These are phyloP conservation scores for Echeneis naucrates DNA, from an alignment of 2,797 vertebrate genomes.

Conservation along the genomic window DNA sequence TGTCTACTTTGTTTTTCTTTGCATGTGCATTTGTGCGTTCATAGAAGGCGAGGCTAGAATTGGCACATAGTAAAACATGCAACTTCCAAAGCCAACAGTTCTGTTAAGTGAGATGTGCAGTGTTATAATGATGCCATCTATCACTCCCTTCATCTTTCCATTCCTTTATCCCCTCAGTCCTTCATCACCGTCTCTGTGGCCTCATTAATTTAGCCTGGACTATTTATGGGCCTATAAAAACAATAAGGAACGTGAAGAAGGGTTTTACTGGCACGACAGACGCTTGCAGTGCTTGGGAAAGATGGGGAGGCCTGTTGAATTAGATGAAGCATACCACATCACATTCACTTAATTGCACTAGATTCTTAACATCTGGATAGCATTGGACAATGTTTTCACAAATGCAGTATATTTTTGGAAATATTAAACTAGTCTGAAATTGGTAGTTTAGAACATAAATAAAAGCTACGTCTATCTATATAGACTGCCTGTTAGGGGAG, in stretches of 20 bases:
- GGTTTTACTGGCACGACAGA: slow-evolving; percentile 67
- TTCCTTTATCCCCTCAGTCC: slow-evolving; percentile 74
- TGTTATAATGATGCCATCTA: slow-evolving; percentile 83
- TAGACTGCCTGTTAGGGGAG: neutral
- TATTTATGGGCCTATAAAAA: slow-evolving; percentile 82
- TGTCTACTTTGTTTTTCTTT: slow-evolving; percentile 29
- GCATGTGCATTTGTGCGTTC: slow-evolving; percentile 43
- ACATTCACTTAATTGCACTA: slow-evolving; percentile 71
- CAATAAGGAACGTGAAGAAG: slow-evolving; percentile 74
- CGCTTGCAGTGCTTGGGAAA: slow-evolving; percentile 68
- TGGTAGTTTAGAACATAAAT: slow-evolving; percentile 30
- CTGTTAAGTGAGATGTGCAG: slow-evolving; percentile 80
- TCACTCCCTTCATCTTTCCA: slow-evolving; percentile 79
- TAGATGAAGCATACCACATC: slow-evolving; percentile 62
- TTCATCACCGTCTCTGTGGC: slow-evolving; percentile 76
- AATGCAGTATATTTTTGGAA: slow-evolving; percentile 39
- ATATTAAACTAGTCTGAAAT: slow-evolving; percentile 32
- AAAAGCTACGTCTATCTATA: slow-evolving; percentile 23
- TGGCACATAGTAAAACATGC: slow-evolving; percentile 64
- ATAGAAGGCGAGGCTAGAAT: slow-evolving; percentile 42
- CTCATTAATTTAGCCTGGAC: slow-evolving; percentile 79
- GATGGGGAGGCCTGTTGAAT: slow-evolving; percentile 57
- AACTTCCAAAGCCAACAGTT: slow-evolving; percentile 81
- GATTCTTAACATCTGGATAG: slow-evolving; percentile 73
- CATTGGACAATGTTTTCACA: slow-evolving; percentile 63